phyloP scores from a whole-genome alignment of 2,888 invertebrate genomes.

The Rhyacophila evoluta region DNA sequence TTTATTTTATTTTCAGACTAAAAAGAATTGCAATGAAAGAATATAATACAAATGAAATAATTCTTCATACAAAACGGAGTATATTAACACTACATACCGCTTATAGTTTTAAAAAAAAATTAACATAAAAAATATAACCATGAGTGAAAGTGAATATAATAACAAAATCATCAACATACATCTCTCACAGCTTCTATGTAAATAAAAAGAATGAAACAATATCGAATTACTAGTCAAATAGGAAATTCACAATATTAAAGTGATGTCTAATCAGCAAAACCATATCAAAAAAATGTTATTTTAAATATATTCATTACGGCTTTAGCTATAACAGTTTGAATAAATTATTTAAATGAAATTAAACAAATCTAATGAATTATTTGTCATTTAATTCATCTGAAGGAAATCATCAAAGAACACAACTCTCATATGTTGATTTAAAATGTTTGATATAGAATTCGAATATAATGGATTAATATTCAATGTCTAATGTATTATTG shows the following conservation, averaged over 20 bases:
- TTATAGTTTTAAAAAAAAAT: constrained; percentile 41
- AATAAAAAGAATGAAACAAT: constrained; percentile 25
- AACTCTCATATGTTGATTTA: too few relatives aligned
- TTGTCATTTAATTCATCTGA: too few relatives aligned
- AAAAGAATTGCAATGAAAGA: constrained; percentile 50
- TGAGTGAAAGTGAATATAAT: constrained; percentile 21
- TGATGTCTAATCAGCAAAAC: constrained; percentile 36
- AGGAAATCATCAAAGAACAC: too few relatives aligned
- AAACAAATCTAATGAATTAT: too few relatives aligned
- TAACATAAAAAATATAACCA: constrained; percentile 32
- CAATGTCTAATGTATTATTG: too few relatives aligned
- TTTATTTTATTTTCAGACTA: constrained; percentile 51
- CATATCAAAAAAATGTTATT: background rate
- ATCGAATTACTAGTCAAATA: constrained; percentile 10
- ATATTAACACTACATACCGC: constrained; percentile 41
- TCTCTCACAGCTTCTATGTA: background rate
- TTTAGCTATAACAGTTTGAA: too few relatives aligned
- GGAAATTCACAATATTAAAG: constrained; percentile 28
- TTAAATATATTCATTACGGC: background rate
- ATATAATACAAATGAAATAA: constrained; percentile 48
- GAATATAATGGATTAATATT: too few relatives aligned
- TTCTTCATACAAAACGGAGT: constrained; percentile 47
- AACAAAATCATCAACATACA: constrained; percentile 25
- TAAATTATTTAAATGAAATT: too few relatives aligned
- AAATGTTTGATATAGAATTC: too few relatives aligned